A percentile compares a stretch with the other conserved stretches of the same genome.
Conservation (phyloP, 2,888 invertebrate genomes). For the Junonia oenone region DNA sequence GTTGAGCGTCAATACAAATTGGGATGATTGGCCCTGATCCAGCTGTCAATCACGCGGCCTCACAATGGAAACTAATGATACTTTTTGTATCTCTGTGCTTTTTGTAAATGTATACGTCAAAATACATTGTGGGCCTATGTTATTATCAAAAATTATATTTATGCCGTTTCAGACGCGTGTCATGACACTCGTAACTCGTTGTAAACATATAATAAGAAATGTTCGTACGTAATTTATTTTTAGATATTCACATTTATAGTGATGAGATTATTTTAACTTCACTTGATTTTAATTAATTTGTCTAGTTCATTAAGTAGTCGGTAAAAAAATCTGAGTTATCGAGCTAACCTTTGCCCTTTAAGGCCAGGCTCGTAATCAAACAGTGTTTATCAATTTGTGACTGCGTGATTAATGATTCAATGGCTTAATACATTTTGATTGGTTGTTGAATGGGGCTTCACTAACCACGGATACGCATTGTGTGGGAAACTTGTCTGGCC, state of each 20-base stretch:
- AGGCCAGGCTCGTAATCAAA: conserved; percentile 32
- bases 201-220: neutral
- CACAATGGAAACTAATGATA: conserved; percentile 51
- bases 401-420: conserved; percentile 35
- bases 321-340: neutral
- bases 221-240: neutral
- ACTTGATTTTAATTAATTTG: neutral
- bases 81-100: conserved; percentile 25
- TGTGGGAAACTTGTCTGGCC: conserved; percentile 46
- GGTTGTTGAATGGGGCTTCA: conserved; percentile 31
- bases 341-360: conserved; percentile 24
- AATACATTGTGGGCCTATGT: conserved; percentile 22
- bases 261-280: neutral
- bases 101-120: conserved; percentile 25
- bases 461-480: conserved; percentile 31
- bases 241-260: neutral
- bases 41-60: conserved; percentile 41
- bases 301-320: neutral
- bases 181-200: neutral
- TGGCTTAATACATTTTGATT: conserved; percentile 34
- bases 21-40: conserved; percentile 51
- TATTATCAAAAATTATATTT: conserved; percentile 21
- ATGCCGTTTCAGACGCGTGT: conserved; percentile 6
- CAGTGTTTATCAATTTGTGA: conserved; percentile 35
- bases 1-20: conserved; percentile 57